A percentile compares a stretch with the other conserved stretches of the same genome.
Conservation (phyloP, 1,140 invertebrate species). For the Helicoverpa armigera region DNA sequence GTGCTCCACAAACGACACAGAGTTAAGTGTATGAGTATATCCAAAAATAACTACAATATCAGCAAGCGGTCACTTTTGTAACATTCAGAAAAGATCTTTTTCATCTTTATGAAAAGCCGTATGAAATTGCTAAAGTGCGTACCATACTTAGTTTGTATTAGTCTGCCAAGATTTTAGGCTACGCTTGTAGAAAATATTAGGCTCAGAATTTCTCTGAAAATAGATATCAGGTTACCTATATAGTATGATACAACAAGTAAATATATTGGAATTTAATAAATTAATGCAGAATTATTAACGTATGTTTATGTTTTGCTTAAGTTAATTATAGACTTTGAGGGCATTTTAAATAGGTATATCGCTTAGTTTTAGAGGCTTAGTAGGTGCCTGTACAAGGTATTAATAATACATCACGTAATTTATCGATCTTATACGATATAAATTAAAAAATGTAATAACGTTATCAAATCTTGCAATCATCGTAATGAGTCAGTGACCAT, state of each 20-base stretch:
- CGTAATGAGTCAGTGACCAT: slow-evolving; percentile 8
- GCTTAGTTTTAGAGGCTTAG: not conserved
- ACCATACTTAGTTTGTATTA: slow-evolving; percentile 1
- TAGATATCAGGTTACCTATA: too few species aligned
- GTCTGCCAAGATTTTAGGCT: too few species aligned
- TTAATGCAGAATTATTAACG: not conserved
- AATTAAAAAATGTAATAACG: too few species aligned
- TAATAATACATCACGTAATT: too few species aligned
- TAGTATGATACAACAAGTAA: not conserved
- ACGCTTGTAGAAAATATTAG: too few species aligned
- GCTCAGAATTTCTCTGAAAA: too few species aligned
- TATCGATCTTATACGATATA: too few species aligned
- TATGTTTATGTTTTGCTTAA: slow-evolving; percentile 8
- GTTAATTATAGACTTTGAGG: slow-evolving; percentile 4
- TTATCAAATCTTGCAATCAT: slow-evolving; percentile 6
- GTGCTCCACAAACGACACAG: too few species aligned
- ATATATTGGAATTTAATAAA: slow-evolving; percentile 1
- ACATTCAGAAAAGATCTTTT: not conserved
- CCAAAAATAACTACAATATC: not conserved
- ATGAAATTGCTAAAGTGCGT: not conserved
- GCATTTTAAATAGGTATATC: not conserved
- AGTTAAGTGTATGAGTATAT: not conserved
- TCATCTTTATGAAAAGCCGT: not conserved
- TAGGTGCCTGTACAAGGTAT: too few species aligned
- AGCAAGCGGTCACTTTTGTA: not conserved